Evolutionary conservation across 2,113 vertebrate species (phyloP).

Genomic region (Pithys albifrons): DNA sequence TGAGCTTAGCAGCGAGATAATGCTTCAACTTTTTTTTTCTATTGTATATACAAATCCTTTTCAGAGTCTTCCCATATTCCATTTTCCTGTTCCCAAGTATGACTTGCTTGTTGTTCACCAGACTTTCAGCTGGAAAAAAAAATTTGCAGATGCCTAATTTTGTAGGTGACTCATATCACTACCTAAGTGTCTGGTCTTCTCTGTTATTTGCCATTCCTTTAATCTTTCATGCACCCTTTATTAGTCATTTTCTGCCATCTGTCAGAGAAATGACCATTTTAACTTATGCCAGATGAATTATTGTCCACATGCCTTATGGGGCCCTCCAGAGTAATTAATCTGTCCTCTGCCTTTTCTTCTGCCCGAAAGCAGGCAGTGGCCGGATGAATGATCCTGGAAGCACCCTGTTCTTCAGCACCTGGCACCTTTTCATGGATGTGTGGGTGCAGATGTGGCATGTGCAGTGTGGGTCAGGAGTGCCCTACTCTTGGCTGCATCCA

Average conservation of each 20-base stretch:
- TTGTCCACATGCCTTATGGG: neutral
- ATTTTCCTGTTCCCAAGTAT: neutral
- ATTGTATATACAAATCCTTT: neutral
- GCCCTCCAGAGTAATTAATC: neutral
- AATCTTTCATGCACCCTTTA: neutral
- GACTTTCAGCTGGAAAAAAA: neutral
- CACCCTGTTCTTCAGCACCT: neutral
- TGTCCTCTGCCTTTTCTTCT: neutral
- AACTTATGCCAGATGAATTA: neutral
- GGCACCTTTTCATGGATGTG: neutral
- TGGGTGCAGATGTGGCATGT: accelerated
- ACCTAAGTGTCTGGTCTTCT: neutral
- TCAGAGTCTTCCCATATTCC: neutral
- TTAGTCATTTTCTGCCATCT: neutral
- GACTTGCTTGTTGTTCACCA: neutral
- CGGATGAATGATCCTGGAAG: neutral
- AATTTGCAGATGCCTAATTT: neutral
- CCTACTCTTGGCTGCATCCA: accelerated
- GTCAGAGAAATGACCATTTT: neutral
- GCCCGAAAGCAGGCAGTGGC: neutral
- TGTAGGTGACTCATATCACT: constrained; percentile 18
- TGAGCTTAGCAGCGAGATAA: neutral
- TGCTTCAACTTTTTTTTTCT: neutral
- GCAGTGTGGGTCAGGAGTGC: accelerated
- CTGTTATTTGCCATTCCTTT: constrained; percentile 40